Evolutionary conservation across 2,113 vertebrate genomes (phyloP).

Genomic region (Phrynosoma platyrhinos): DNA sequence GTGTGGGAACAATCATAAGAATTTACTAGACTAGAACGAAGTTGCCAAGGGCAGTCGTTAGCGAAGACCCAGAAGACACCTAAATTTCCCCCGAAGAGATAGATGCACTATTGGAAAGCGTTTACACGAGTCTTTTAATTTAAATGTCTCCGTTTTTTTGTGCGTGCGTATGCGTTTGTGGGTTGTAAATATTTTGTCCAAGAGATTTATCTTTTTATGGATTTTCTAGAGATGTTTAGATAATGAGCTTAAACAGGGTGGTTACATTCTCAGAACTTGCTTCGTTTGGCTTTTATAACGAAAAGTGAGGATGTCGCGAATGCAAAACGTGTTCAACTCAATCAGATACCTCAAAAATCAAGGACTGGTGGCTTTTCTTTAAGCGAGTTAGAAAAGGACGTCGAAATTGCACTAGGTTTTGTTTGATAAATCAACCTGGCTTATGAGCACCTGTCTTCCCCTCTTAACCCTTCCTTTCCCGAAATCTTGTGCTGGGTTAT

Average conservation of each 20-base stretch:
- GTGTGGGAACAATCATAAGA: constrained; percentile 21
- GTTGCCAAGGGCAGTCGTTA: constrained; percentile 29
- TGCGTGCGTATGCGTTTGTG: constrained; percentile 74
- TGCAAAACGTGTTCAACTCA: constrained; percentile 55
- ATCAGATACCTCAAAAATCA: constrained; percentile 72
- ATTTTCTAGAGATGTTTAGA: constrained; percentile 82
- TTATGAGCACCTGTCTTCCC: constrained; percentile 57
- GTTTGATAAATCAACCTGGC: constrained; percentile 66
- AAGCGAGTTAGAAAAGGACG: constrained; percentile 62
- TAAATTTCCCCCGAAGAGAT: constrained; percentile 52
- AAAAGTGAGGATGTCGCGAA: constrained; percentile 38
- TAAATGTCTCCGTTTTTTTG: constrained; percentile 75
- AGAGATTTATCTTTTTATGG: constrained; percentile 87
- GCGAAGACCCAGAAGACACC: constrained; percentile 44
- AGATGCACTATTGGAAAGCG: constrained; percentile 80
- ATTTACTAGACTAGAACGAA: constrained; percentile 10
- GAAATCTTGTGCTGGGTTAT: constrained; percentile 53
- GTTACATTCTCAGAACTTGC: constrained; percentile 70
- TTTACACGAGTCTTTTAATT: constrained; percentile 84
- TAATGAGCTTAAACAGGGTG: constrained; percentile 77
- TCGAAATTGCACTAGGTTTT: constrained; percentile 76
- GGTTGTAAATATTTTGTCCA: constrained; percentile 83
- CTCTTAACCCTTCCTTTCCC: not conserved
- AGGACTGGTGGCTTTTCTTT: constrained; percentile 59
- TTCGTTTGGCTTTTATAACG: constrained; percentile 75